Evolutionary conservation across 1,140 invertebrate species (phyloP), one percentile per base, ranked within the genome.

Genomic region (Diuraphis noxia): DNA sequence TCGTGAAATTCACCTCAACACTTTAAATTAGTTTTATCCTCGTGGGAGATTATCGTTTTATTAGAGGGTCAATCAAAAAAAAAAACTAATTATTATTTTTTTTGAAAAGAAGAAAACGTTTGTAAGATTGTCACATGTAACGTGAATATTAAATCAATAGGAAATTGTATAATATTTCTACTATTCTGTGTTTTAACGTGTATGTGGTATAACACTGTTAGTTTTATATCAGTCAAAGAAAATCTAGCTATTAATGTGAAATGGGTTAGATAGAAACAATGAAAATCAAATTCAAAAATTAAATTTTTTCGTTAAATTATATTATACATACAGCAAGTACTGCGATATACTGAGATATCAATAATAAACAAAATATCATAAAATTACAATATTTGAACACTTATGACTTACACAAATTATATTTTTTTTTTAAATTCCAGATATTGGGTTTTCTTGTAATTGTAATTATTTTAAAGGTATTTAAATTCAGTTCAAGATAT

Each of bases 1-100:
- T 17, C 34, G 13, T 13, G 19, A 72, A 72, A 72, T n/a, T n/a
- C 56, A n/a, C 56, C n/a, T 10, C n/a, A n/a, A 9, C 13, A 72
- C 56, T 72, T 72, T 72, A 72, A 72, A 72, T 72, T 72, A 72
- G 56, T 72, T 72, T 72, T 72, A n/a, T 72, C 30, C 56, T 72
- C 56, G 56, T 72, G 56, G 56, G 56, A 72, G 10, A 72, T 72
- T 13, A 13, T 72, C n/a, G n/a, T 72, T 72, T n/a, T 72, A 72
- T 72, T 72, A 13, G 56, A 19, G 3, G 56, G 13, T n/a, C 56
- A 5, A 72, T 72, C 13, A 30, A 72, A 72, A 72, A 56, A 25
- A 56, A 63, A 63, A 17, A n/a, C n/a, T n/a, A n/a, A n/a, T 4
- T 49, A 49, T 23, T 49, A 49, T 49, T 21, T 49, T 49, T 49